Percentiles rank a stretch among this genome's conserved stretches.
Conservation (phyloP, 2,888 invertebrate genomes). For the Pantelozetes paolii region DNA sequence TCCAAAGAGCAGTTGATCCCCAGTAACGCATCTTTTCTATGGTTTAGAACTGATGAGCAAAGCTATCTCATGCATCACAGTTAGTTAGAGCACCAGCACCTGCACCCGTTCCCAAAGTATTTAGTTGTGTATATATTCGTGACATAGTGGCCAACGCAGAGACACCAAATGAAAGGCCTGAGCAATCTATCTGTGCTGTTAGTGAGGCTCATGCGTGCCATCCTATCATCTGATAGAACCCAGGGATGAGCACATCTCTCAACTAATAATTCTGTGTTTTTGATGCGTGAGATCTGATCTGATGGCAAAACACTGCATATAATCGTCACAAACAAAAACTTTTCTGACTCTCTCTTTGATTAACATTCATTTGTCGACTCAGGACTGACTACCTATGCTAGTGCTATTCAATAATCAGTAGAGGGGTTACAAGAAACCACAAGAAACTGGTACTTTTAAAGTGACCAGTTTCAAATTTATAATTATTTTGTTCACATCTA, state of each 20-base stretch:
- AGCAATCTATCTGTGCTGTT: conserved; percentile 17
- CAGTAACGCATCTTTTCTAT: not conserved
- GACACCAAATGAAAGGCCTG: not conserved
- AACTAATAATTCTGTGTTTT: conserved; percentile 11
- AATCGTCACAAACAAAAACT: not conserved
- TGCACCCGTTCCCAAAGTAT: conserved; percentile 7
- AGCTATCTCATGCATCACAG: conserved; percentile 35
- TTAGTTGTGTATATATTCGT: conserved; percentile 20
- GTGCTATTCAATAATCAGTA: not conserved
- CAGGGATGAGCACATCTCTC: conserved; percentile 19
- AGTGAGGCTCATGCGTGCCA: conserved; percentile 27
- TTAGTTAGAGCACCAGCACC: no score
- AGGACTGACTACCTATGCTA: not conserved
- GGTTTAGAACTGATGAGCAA: not conserved
- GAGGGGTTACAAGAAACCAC: not conserved
- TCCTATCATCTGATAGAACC: conserved; percentile 26
- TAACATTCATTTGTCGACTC: not conserved
- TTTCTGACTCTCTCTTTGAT: not conserved
- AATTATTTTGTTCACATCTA: not conserved
- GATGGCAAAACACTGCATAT: conserved; percentile 19
- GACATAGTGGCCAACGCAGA: conserved; percentile 26
- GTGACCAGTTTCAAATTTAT: not conserved
- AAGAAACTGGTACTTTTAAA: not conserved
- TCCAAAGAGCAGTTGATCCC: conserved; percentile 23
- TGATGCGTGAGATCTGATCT: conserved; percentile 9